phyloP scores from a whole-genome alignment of 2,113 vertebrate species.

The Phalacrocorax carbo region DNA sequence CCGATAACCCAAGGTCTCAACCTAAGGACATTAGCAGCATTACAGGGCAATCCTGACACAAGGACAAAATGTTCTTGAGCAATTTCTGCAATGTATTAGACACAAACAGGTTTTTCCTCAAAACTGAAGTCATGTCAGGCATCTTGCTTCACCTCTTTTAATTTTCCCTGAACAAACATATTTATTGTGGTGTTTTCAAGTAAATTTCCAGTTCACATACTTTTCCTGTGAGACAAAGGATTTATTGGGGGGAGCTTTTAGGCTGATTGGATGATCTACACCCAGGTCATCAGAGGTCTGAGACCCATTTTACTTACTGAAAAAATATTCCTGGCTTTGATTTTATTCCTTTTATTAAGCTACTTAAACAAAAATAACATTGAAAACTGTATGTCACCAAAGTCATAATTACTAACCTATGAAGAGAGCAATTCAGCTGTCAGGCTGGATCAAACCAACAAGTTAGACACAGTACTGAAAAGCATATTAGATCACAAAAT shows the following conservation, averaged over 20 bases:
- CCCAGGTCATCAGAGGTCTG: background rate
- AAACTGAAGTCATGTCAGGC: slow-evolving; percentile 46
- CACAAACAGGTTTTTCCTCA: slow-evolving; percentile 56
- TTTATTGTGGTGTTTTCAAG: slow-evolving; percentile 46
- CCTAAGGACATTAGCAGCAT: slow-evolving; percentile 57
- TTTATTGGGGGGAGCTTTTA: background rate
- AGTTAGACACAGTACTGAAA: background rate
- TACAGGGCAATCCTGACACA: slow-evolving; percentile 45
- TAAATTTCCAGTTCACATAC: slow-evolving; percentile 8
- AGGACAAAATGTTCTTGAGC: slow-evolving; percentile 66
- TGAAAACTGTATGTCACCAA: background rate
- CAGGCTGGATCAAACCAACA: slow-evolving; percentile 24
- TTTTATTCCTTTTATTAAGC: slow-evolving; percentile 20
- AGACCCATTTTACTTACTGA: slow-evolving; percentile 9
- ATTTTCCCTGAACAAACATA: slow-evolving; percentile 62
- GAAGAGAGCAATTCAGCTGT: slow-evolving; percentile 19
- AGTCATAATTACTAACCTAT: slow-evolving; percentile 28
- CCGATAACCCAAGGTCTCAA: slow-evolving; percentile 49
- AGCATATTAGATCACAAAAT: background rate
- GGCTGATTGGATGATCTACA: background rate
- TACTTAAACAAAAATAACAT: slow-evolving; percentile 25
- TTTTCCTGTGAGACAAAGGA: background rate
- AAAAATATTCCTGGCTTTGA: background rate
- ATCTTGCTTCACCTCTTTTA: slow-evolving; percentile 44
- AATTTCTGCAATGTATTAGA: slow-evolving; percentile 47